These are phyloP conservation scores for Plagiodera versicolora DNA, from an alignment of 2,888 invertebrate genomes.

Conservation along the genomic window DNA sequence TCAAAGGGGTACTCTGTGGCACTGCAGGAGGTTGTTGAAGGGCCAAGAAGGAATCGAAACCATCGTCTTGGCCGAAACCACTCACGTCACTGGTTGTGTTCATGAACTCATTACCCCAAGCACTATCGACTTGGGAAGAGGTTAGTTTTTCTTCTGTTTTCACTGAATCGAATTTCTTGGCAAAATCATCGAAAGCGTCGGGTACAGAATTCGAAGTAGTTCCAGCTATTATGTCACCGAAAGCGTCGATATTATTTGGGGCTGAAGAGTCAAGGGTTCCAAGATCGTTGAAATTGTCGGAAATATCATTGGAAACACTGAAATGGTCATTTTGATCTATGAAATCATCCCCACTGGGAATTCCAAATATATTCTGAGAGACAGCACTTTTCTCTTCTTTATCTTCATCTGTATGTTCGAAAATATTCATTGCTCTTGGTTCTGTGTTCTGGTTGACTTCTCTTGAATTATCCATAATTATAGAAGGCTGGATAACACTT, in stretches of 20 bases:
- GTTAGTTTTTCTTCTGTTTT: conserved; percentile 49
- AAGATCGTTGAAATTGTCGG: background rate
- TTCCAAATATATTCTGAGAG: background rate
- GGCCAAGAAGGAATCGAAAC: conserved; percentile 79
- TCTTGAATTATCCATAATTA: conserved; percentile 33
- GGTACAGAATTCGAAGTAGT: conserved; percentile 17
- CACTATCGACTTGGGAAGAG: conserved; percentile 49
- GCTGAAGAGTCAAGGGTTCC: background rate
- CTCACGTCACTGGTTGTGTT: conserved; percentile 46
- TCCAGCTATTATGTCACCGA: background rate
- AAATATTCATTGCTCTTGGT: conserved; percentile 29
- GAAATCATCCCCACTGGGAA: background rate
- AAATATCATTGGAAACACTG: background rate
- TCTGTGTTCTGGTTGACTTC: conserved; percentile 23
- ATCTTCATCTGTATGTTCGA: conserved; percentile 21
- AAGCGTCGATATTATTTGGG: conserved; percentile 1
- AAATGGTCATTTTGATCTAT: background rate
- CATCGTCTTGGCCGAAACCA: conserved; percentile 72
- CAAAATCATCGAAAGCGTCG: conserved; percentile 84
- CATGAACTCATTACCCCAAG: conserved; percentile 47
- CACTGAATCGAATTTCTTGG: conserved; percentile 83
- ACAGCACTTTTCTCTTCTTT: background rate
- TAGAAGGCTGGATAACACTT: conserved; percentile 34
- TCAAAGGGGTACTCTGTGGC: conserved; percentile 68
- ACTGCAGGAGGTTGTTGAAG: conserved; percentile 74